These are phyloP conservation scores for Aporophyla nigra DNA, from an alignment of 2,888 invertebrate genomes.

Conservation along the genomic window DNA sequence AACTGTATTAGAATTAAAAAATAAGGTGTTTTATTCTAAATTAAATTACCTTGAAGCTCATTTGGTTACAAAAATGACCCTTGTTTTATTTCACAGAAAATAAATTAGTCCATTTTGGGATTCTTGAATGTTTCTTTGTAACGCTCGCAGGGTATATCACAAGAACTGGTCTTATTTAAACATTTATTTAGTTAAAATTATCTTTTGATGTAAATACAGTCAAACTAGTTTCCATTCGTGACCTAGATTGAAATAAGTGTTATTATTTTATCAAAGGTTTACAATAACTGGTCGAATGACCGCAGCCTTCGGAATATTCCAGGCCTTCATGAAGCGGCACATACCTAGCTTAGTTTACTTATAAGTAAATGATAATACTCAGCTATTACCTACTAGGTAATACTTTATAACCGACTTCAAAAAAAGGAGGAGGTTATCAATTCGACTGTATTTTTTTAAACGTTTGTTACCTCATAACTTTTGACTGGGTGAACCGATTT, in stretches of 20 bases:
- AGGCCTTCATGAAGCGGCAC: not conserved
- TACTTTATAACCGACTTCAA: too few relatives aligned
- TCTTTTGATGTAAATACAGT: conserved; percentile 5
- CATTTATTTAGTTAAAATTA: not conserved
- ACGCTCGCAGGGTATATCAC: not conserved
- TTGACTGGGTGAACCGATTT: too few relatives aligned
- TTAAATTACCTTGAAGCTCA: conserved; percentile 15
- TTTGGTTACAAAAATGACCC: conserved; percentile 8
- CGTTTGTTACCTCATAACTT: too few relatives aligned
- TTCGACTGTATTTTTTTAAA: too few relatives aligned
- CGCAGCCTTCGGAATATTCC: not conserved
- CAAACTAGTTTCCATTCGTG: not conserved
- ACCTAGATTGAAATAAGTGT: conserved; percentile 15
- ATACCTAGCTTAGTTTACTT: too few relatives aligned
- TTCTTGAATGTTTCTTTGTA: not conserved
- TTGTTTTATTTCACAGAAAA: not conserved
- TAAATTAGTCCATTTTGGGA: not conserved
- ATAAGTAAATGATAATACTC: not conserved
- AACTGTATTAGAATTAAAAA: conserved; percentile 8
- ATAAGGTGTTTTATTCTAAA: conserved; percentile 25
- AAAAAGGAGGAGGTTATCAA: too few relatives aligned
- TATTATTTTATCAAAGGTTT: conserved; percentile 14
- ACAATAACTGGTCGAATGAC: not conserved
- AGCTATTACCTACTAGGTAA: not conserved
- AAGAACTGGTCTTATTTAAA: not conserved